These are phyloP conservation scores for Gulo gulo DNA, from an alignment of 2,113 vertebrate species.

Conservation along the genomic window DNA sequence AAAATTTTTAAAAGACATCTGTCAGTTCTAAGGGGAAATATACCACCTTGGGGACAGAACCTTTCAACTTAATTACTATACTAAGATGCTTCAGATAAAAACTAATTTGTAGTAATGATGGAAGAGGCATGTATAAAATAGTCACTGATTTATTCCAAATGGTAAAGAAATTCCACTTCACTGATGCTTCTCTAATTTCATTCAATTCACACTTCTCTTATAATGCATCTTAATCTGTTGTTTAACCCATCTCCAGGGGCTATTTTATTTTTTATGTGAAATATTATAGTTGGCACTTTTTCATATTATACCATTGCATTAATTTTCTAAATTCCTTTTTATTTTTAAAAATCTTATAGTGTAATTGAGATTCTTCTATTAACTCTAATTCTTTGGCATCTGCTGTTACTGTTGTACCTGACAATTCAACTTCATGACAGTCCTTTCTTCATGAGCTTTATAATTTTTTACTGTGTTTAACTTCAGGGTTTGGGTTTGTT, in stretches of 20 bases:
- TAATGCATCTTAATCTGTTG: not conserved
- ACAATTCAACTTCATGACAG: not conserved
- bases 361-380: not conserved
- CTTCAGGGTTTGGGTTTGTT: not conserved
- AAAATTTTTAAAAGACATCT: slow-evolving; percentile 6
- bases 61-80: slow-evolving; percentile 37
- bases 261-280: not conserved
- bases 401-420: not conserved
- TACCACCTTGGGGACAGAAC: not conserved
- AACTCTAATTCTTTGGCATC: not conserved
- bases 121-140: not conserved
- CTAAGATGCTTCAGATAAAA: slow-evolving; percentile 44
- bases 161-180: not conserved
- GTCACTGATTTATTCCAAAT: slow-evolving; percentile 17
- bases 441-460: not conserved
- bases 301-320: not conserved
- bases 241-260: not conserved
- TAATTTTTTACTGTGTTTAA: not conserved
- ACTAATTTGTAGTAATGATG: not conserved
- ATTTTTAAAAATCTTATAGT: not conserved
- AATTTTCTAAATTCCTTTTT: not conserved
- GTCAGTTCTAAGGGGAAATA: slow-evolving; percentile 4
- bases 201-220: not conserved
- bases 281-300: not conserved
- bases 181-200: not conserved